These are phyloP conservation scores for Harpegnathos saltator DNA, from an alignment of 1,140 invertebrate species.

Conservation along the genomic window DNA sequence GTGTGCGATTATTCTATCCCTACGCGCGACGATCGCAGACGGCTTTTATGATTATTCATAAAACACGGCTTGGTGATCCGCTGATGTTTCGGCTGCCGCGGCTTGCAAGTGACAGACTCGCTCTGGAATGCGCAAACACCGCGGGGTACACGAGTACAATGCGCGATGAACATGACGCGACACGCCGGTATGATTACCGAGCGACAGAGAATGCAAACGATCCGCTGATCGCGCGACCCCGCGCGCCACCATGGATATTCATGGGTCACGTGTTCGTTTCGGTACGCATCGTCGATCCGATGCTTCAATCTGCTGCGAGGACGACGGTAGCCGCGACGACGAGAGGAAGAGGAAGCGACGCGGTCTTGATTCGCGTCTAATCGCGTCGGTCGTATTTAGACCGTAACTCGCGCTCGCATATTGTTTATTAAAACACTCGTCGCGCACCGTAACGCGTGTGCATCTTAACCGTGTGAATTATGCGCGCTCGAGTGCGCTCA, in stretches of 20 bases:
- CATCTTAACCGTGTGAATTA: background rate
- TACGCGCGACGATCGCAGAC: no score
- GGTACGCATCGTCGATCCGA: slow-evolving; percentile 26
- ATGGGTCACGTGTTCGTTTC: slow-evolving; percentile 16
- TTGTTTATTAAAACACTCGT: slow-evolving; percentile 20
- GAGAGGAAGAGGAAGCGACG: background rate
- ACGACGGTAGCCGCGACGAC: background rate
- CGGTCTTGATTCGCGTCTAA: slow-evolving; percentile 4
- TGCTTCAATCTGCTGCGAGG: background rate
- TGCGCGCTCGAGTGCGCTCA: no score
- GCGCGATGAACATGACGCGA: background rate
- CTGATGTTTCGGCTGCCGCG: slow-evolving; percentile 3
- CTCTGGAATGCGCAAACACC: background rate
- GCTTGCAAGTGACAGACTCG: slow-evolving; percentile 1
- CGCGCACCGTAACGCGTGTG: background rate
- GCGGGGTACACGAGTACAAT: slow-evolving; percentile 17
- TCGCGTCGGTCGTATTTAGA: background rate
- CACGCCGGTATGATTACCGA: slow-evolving; percentile 16
- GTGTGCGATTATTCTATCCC: no score
- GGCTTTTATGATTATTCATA: slow-evolving; percentile 48
- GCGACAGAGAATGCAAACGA: slow-evolving; percentile 47
- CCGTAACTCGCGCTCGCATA: background rate
- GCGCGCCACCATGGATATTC: slow-evolving; percentile 51
- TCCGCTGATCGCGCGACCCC: slow-evolving; percentile 34
- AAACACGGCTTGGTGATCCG: background rate